Percentiles rank a stretch among this genome's conserved stretches.
phyloP scores from a whole-genome alignment of 2,113 vertebrate species.

The Manacus vitellinus region DNA sequence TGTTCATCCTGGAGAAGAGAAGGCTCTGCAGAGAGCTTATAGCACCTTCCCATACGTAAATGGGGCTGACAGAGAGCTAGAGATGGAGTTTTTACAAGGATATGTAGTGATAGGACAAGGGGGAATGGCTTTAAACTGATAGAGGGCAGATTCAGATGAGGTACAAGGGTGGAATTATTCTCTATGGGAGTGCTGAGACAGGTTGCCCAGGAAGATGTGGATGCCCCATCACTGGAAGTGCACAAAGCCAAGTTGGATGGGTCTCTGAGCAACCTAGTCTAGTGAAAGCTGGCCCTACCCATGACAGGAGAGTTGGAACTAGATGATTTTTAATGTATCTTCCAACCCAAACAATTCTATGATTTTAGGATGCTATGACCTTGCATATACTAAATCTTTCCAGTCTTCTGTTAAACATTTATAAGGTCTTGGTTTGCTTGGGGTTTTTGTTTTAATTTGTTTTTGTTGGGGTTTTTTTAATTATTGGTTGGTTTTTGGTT shows the following conservation, averaged over 20 bases:
- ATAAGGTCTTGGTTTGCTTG: not conserved
- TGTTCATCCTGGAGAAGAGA: too few relatives aligned
- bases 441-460: not conserved
- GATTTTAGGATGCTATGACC: not conserved
- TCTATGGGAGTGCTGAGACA: not conserved
- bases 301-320: not conserved
- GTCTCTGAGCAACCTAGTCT: too few relatives aligned
- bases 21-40: not conserved
- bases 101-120: not conserved
- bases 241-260: not conserved
- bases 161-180: not conserved
- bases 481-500: not conserved
- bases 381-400: not conserved
- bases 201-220: not conserved
- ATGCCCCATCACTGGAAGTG: not conserved
- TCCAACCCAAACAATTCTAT: not conserved
- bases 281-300: not conserved
- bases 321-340: not conserved
- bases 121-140: not conserved
- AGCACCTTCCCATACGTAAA: not conserved
- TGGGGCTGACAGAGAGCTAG: too few relatives aligned
- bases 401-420: not conserved
- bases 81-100: not conserved
- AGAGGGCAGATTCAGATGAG: not conserved
- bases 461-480: not conserved